Base-by-base conservation (phyloP, 1,140 invertebrate genomes). In the Hycleus cichorii region DNA sequence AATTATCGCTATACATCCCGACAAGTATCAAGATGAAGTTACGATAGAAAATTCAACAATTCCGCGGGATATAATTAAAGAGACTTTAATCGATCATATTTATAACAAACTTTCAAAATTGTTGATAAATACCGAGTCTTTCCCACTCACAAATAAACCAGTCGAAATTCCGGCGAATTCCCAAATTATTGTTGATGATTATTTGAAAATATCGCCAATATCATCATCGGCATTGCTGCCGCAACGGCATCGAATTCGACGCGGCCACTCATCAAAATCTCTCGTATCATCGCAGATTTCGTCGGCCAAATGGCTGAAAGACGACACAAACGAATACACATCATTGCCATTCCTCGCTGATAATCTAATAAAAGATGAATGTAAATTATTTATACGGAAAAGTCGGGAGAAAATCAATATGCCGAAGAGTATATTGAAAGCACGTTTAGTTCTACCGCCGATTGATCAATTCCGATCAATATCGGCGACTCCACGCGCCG, bases 381-480 rank as follows among this genome's bases (percentile, higher is more conserved):
- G n/a, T 9, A 25, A 18, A 57, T 32, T 39, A 42, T 9, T 57
- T 12, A 39, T 39, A n/a, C 32, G 32, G 7, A 32, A 32, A 18
- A 18, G 18, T 18, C 32, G 32, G 46, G 18, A 43, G 45, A 12
- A 49, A 43, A 27, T 49, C 42, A 46, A 26, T 9, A 27, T 45
- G 40, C 40, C 27, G 24, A 60, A 57, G 12, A 47, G 40, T 10
- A 49, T 53, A 25, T 38, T 53, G 3, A 51, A 46, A 18, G 62
- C 59, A n/a, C n/a, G 27, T 10, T 39, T 64, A 47, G 47, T 54
- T 48, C 54, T 68, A 47, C 66, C 66, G 9, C 66, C 66, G 10
- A 68, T 68, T 45, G 55, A 60, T 58, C 60, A 65, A 54, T 61
- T 57, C 50, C 49, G 64, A 25, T 66, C 66, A 11, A 57, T 67